Evolutionary conservation across 23 tunicate genomes (phyloP), one percentile per base, ranked within the genome.

Genomic region (Clavelina lepadiformis): DNA sequence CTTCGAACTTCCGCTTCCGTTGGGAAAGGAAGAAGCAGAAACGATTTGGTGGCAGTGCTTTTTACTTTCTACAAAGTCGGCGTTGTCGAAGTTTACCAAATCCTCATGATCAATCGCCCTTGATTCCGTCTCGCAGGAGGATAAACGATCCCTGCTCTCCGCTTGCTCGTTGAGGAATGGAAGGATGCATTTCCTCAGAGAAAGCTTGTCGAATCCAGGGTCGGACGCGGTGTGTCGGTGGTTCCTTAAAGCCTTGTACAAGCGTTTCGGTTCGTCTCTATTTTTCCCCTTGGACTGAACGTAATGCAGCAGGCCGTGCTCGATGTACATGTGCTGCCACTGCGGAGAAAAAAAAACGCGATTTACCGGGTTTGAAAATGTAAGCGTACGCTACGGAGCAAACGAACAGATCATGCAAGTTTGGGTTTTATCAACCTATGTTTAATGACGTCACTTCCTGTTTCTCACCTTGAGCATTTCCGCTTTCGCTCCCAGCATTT

Each of bases 211-310:
- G 51, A 69, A 83, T 8, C 84, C 72, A 19, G 95, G 85, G 38
- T 86, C 95, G 18, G 95, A 86, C 8, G 67, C 68, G 1, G 95
- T 74, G 81, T 86, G 95, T 25, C 95, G 74, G 33, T 86, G 95
- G 28, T 72, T 79, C 24, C 65, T 52, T 13, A 85, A 38, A 31
- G 81, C 74, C 54, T 53, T 60, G 66, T 61, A 83, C 26, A 84
- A 51, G n/a, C 66, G 66, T 3, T 34, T 61, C 29, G 38, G 69
- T 36, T 30, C 62, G 35, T 38, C 29, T 65, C 30, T 31, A 18
- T 73, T 24, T 20, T 4, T 38, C 8, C 63, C 71, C 32, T 51
- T 51, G 19, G 76, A 45, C 64, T 59, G 62, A 32, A 68, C 69
- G 21, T 72, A 46, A 7, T 65, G 64, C 30, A 85, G 44, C 5